A percentile compares a stretch with the other conserved stretches of the same genome.
phyloP scores from a whole-genome alignment of 2,113 vertebrate species.

The Hyaena hyaena region DNA sequence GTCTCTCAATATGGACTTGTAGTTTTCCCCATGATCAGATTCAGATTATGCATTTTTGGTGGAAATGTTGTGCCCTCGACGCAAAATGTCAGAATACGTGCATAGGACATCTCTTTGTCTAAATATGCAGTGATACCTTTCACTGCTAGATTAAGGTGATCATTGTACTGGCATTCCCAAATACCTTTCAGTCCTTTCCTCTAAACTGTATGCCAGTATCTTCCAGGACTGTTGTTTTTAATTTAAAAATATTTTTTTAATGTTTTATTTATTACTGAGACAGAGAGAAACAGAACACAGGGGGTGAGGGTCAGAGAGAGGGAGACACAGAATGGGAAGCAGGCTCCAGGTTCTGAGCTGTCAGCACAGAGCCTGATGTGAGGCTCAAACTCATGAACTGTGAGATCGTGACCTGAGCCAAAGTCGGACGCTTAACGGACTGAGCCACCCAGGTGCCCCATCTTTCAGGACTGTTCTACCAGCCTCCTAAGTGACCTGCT shows the following conservation, averaged over 20 bases:
- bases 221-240: not conserved
- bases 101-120: not conserved
- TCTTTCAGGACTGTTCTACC: not conserved
- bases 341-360: no score
- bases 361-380: no score
- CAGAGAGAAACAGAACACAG: no score
- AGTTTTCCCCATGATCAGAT: not conserved
- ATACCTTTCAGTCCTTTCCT: not conserved
- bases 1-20: not conserved
- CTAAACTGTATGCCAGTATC: not conserved
- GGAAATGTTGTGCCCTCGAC: not conserved
- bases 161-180: not conserved
- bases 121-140: not conserved
- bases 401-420: no score
- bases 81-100: not conserved
- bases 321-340: no score
- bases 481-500: not conserved
- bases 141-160: not conserved
- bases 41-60: not conserved
- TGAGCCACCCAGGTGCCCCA: no score
- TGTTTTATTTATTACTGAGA: no score
- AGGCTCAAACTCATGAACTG: no score
- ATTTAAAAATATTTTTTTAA: no score
- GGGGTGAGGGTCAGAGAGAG: no score
- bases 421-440: no score